These are phyloP conservation scores for Parnassius mnemosyne DNA, from an alignment of 2,888 invertebrate genomes.

Conservation along the genomic window DNA sequence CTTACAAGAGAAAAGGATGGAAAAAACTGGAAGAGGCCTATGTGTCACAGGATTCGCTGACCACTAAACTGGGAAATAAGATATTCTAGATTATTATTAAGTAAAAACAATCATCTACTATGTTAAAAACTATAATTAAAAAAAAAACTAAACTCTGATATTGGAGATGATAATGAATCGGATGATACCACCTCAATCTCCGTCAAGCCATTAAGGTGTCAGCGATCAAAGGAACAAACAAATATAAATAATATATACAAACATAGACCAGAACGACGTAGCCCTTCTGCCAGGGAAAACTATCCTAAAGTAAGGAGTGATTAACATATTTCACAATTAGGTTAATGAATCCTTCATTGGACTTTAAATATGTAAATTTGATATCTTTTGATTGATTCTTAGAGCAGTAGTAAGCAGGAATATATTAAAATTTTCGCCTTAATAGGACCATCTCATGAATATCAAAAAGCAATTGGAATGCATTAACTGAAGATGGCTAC, in stretches of 20 bases:
- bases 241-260: background rate
- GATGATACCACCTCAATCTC: background rate
- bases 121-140: no score
- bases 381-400: constrained; percentile 1
- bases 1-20: no score
- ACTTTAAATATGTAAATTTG: constrained; percentile 14
- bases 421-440: constrained; percentile 8
- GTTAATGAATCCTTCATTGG: background rate
- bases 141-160: no score
- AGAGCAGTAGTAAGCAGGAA: background rate
- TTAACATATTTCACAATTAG: no score
- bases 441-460: constrained; percentile 16
- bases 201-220: background rate
- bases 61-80: no score
- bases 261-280: background rate
- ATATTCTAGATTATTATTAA: no score
- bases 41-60: no score
- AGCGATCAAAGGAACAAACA: background rate
- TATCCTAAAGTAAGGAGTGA: background rate
- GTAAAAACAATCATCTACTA: no score
- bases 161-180: no score
- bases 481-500: constrained; percentile 14
- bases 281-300: background rate
- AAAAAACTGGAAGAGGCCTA: no score
- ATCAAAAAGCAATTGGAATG: constrained; percentile 19